Percentiles rank a stretch among this genome's conserved stretches.
These are phyloP conservation scores for Clarias gariepinus DNA, from an alignment of 2,113 vertebrate genomes.

Conservation along the genomic window DNA sequence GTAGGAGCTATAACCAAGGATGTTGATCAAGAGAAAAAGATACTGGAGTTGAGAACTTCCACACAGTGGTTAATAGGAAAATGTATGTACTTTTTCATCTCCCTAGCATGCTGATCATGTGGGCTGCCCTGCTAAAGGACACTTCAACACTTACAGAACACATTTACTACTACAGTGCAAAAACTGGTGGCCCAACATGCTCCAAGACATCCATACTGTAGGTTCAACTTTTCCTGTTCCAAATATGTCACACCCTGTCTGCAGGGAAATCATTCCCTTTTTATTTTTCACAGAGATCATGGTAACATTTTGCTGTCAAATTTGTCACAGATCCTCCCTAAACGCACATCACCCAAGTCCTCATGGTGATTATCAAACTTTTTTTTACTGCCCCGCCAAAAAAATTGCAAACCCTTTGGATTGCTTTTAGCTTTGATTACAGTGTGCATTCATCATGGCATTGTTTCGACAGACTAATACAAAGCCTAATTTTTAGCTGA, in stretches of 20 bases:
- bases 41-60: background rate
- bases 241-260: background rate
- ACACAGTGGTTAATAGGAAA: background rate
- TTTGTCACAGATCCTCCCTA: background rate
- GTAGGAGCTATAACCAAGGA: background rate
- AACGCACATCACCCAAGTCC: background rate
- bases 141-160: too few relatives aligned
- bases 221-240: too few relatives aligned
- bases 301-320: background rate
- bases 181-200: too few relatives aligned
- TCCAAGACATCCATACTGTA: too few relatives aligned
- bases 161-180: too few relatives aligned
- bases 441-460: too few relatives aligned
- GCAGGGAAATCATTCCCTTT: background rate
- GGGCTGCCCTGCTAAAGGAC: too few relatives aligned
- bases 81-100: background rate
- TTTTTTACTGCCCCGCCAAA: too few relatives aligned
- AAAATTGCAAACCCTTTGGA: too few relatives aligned
- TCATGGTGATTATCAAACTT: background rate
- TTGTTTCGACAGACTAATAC: too few relatives aligned
- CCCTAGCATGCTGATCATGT: background rate
- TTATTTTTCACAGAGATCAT: background rate
- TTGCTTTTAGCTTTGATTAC: too few relatives aligned
- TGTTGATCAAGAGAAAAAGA: background rate
- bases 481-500: too few relatives aligned